These are phyloP conservation scores for Guaruba guarouba DNA, from an alignment of 2,113 vertebrate species.

Conservation along the genomic window DNA sequence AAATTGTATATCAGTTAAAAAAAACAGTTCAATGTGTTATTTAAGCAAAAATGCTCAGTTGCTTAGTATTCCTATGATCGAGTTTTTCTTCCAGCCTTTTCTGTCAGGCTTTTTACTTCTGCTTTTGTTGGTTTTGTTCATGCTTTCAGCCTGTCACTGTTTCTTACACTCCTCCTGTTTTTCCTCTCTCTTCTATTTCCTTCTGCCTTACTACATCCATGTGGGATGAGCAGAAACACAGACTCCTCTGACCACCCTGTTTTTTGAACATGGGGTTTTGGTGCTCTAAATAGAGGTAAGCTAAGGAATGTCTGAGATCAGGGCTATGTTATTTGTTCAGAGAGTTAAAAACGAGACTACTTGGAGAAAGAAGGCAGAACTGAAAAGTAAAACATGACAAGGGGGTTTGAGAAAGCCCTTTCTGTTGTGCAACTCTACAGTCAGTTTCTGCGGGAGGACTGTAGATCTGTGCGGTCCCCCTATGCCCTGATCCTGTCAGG, in stretches of 20 bases:
- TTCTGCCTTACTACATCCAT: not conserved
- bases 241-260: not conserved
- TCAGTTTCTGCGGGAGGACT: not conserved
- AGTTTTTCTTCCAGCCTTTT: not conserved
- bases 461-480: not conserved
- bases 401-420: not conserved
- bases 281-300: not conserved
- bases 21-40: not conserved
- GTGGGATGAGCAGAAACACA: not conserved
- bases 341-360: not conserved
- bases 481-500: not conserved
- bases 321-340: not conserved
- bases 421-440: not conserved
- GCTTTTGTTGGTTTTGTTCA: not conserved
- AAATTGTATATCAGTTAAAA: not conserved
- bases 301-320: not conserved
- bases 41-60: not conserved
- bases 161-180: not conserved
- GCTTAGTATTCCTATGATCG: accelerated
- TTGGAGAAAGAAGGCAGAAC: not conserved
- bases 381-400: not conserved
- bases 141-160: not conserved
- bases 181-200: not conserved
- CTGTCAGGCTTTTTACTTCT: not conserved
- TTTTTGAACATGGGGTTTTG: accelerated